These are phyloP conservation scores for Phymorhynchus buccinoides DNA, from an alignment of 1,140 invertebrate species.

Conservation along the genomic window DNA sequence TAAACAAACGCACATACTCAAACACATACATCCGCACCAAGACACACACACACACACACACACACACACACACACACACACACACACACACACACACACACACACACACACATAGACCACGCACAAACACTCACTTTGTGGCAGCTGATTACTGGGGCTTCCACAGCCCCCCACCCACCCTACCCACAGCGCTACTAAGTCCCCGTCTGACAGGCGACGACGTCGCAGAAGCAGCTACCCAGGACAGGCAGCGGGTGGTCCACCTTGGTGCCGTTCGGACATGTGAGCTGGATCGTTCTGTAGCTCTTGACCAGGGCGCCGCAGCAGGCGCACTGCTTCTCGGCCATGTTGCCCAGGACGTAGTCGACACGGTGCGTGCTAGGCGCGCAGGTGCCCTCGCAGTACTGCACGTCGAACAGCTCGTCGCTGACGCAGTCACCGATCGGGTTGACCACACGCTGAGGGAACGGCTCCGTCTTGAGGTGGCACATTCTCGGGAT, in stretches of 20 bases:
- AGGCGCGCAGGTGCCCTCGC: slow-evolving; percentile 11
- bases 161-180: too few relatives aligned
- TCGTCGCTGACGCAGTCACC: not conserved
- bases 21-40: not conserved
- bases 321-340: not conserved
- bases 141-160: too few relatives aligned
- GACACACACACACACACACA: not conserved
- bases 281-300: not conserved
- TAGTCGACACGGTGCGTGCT: slow-evolving; percentile 8
- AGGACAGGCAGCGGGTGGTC: not conserved
- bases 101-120: not conserved
- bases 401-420: not conserved
- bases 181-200: too few relatives aligned
- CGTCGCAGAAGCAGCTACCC: not conserved
- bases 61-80: not conserved
- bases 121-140: too few relatives aligned
- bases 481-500: not conserved
- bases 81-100: not conserved
- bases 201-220: too few relatives aligned
- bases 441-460: not conserved
- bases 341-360: not conserved
- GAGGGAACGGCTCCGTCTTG: not conserved
- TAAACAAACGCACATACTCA: too few relatives aligned
- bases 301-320: not conserved
- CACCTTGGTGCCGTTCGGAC: not conserved